Conservation (phyloP, 1,140 invertebrate genomes). For the Neoseiulus cucumeris region DNA sequence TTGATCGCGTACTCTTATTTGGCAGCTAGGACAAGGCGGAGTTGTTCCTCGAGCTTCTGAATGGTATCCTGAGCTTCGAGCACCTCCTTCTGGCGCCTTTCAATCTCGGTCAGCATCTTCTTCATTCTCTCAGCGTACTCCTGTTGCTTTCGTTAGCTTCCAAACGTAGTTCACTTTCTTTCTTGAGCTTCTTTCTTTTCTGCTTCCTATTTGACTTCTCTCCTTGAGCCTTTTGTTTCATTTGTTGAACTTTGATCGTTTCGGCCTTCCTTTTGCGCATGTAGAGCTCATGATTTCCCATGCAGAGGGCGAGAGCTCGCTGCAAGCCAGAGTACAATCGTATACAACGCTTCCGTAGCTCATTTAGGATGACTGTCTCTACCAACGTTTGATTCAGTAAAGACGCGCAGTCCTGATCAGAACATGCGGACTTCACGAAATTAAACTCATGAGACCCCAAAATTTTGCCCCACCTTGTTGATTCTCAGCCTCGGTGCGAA, state of each 20-base stretch:
- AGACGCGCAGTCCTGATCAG: too few relatives aligned
- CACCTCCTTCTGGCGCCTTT: slow-evolving; percentile 56
- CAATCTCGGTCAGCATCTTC: slow-evolving; percentile 30
- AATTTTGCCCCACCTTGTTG: slow-evolving; percentile 46
- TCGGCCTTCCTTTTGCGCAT: slow-evolving; percentile 89
- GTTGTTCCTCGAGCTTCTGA: slow-evolving; percentile 27
- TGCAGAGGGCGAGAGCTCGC: slow-evolving; percentile 84
- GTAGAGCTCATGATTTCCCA: slow-evolving; percentile 94
- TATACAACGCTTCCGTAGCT: too few relatives aligned
- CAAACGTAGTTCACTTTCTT: slow-evolving; percentile 30
- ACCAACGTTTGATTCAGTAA: too few relatives aligned
- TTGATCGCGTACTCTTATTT: slow-evolving; percentile 36
- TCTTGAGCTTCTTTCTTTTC: slow-evolving; percentile 24
- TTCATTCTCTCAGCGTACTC: slow-evolving; percentile 30
- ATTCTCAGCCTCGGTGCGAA: slow-evolving; percentile 89
- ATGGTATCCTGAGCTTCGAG: slow-evolving; percentile 40
- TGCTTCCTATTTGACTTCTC: slow-evolving; percentile 44
- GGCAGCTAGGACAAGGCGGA: slow-evolving; percentile 24
- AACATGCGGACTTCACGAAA: too few relatives aligned
- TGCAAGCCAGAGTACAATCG: too few relatives aligned
- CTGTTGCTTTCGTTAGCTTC: slow-evolving; percentile 28
- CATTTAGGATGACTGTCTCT: too few relatives aligned
- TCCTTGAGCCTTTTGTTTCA: slow-evolving; percentile 90
- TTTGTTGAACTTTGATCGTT: slow-evolving; percentile 95
- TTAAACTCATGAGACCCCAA: too few relatives aligned